phyloP scores from a whole-genome alignment of 2,797 vertebrate species.

The Artibeus lituratus region DNA sequence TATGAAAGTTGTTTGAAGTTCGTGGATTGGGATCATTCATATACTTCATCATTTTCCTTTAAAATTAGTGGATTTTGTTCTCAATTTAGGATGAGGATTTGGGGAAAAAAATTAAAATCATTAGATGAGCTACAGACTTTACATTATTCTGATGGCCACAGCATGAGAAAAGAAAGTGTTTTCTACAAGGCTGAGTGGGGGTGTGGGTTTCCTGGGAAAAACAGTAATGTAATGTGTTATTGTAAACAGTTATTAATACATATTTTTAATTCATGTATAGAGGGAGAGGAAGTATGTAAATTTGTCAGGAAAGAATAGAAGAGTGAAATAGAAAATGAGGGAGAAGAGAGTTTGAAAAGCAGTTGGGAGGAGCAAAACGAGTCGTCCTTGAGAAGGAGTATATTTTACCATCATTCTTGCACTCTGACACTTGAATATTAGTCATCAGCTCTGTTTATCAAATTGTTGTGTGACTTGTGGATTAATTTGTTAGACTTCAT shows the following conservation, averaged over 20 bases:
- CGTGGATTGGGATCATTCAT: neutral
- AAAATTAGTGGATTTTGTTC: neutral
- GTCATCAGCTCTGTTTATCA: neutral
- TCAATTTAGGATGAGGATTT: neutral
- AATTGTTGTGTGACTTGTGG: neutral
- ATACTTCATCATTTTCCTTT: neutral
- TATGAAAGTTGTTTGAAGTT: neutral
- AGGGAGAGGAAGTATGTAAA: neutral
- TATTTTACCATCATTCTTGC: neutral
- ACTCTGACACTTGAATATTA: neutral
- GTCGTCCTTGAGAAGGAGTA: neutral
- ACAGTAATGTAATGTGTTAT: neutral
- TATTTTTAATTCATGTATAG: neutral
- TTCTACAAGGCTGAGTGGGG: neutral
- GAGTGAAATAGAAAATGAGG: neutral
- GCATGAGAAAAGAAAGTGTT: neutral
- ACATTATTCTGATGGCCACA: neutral
- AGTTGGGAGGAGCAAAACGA: neutral
- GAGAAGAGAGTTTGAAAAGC: neutral
- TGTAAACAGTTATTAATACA: neutral
- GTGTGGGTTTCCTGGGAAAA: neutral
- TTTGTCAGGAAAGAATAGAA: neutral
- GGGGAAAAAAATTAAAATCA: neutral
- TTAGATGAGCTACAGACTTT: neutral
- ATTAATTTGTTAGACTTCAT: neutral